A percentile compares a stretch with the other conserved stretches of the same genome.
Evolutionary conservation across 2,888 invertebrate genomes (phyloP).

Genomic region (Shargacucullia verbasci): DNA sequence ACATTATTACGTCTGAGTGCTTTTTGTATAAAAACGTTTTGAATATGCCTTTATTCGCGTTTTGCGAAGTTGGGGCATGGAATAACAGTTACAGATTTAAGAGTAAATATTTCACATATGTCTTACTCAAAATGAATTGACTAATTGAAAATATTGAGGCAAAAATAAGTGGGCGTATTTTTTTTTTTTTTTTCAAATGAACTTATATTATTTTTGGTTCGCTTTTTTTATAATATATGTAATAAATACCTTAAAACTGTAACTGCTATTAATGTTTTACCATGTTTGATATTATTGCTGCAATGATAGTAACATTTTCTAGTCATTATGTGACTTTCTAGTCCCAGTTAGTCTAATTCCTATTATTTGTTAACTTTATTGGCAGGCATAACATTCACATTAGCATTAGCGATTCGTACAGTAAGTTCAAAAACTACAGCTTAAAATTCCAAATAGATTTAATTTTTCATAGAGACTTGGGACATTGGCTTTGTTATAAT

Average conservation of each 20-base stretch:
- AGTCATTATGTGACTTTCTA: conserved; percentile 43
- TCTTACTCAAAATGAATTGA: no score
- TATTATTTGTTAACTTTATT: conserved; percentile 46
- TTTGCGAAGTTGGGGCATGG: conserved; percentile 24
- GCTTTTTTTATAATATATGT: not conserved
- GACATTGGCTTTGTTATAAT: no score
- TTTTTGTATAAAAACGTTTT: conserved; percentile 58
- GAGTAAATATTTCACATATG: no score
- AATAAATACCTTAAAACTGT: conserved; percentile 38
- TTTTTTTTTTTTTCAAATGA: no score
- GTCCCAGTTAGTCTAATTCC: conserved; percentile 52
- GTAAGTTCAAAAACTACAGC: no score
- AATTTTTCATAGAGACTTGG: no score
- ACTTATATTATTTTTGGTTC: no score
- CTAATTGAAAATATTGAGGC: no score
- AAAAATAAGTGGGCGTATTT: no score
- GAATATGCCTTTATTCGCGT: conserved; percentile 45
- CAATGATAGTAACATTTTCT: conserved; percentile 28
- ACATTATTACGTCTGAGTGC: conserved; percentile 57
- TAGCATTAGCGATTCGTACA: not conserved
- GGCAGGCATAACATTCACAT: conserved; percentile 11
- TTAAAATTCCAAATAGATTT: no score
- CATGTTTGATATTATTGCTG: conserved; percentile 38
- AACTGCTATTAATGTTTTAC: conserved; percentile 23
- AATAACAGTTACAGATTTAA: conserved; percentile 44